Evolutionary conservation across 1,140 invertebrate species (phyloP), one percentile per base, ranked within the genome.

Genomic region (honey bee (Apis mellifera)): DNA sequence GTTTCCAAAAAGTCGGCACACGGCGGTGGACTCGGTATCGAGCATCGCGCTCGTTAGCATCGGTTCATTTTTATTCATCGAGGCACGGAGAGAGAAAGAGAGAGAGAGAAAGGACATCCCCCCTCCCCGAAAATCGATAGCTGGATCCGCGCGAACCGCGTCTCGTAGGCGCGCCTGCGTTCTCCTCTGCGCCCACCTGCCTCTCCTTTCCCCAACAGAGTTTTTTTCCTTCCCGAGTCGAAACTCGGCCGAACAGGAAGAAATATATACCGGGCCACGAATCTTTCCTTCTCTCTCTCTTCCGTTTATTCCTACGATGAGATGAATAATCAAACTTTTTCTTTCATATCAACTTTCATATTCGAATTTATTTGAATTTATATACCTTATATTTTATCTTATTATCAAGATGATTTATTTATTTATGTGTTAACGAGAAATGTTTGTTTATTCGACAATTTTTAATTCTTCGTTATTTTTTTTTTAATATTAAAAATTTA

Each of bases 151-250:
- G 59, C 42, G 52, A 59, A 59, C 72, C 72, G 17, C 23, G 64
- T 73, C 79, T 75, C 72, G 79, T 76, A 82, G 79, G 79, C 79
- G 78, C 79, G 79, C 79, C 79, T 82, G 79, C 79, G 79, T 82
- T 26, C 72, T 59, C 32, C 13, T 15, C 55, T 71, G 48, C 54
- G 48, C n/a, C 55, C 26, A 70, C 66, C 66, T 50, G 54, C 11
- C 55, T 54, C 4, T 19, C 32, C 26, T 7, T 1, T 68, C 65
- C 4, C 48, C 65, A 12, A 7, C 11, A 0, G 11, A n/a, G 4
- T 32, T 32, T 42, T 42, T 42, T 42, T 42, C 5, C 32, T 42
- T 42, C 32, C 7, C 32, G 32, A 42, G 5, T 7, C 32, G 32
- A 42, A 42, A 42, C 4, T 81, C 79, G 79, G 75, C 75, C 65